These are phyloP conservation scores for Oncorhynchus clarkii DNA, from an alignment of 2,113 vertebrate genomes.

Conservation along the genomic window DNA sequence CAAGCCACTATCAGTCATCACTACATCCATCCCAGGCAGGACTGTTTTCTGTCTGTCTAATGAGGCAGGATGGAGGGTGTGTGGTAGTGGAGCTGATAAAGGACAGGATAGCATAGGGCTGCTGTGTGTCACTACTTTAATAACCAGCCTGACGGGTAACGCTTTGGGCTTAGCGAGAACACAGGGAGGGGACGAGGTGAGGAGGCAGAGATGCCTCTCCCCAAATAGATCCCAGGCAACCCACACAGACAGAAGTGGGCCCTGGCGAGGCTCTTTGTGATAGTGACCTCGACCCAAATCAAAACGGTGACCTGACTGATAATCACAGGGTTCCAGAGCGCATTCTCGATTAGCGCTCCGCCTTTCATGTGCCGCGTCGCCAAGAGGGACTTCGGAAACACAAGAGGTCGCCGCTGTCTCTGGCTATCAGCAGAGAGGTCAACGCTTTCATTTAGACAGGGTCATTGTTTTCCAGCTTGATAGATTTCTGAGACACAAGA, in stretches of 20 bases:
- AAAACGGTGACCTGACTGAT: constrained; percentile 48
- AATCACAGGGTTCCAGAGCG: constrained; percentile 48
- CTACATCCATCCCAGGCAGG: background rate
- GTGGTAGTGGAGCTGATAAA: background rate
- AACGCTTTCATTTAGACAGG: constrained; percentile 44
- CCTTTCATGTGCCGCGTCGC: constrained; percentile 30
- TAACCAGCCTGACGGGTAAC: background rate
- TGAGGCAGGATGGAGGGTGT: background rate
- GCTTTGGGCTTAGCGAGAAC: background rate
- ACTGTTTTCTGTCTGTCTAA: background rate
- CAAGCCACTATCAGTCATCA: constrained; percentile 4
- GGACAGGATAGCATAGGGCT: background rate
- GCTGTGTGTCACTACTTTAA: background rate
- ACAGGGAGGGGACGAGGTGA: background rate
- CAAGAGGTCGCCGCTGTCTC: constrained; percentile 41
- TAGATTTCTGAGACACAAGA: constrained; percentile 12
- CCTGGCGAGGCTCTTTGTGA: constrained; percentile 9
- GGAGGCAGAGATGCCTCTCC: background rate
- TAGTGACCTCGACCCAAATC: constrained; percentile 56
- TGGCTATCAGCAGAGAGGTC: constrained; percentile 44
- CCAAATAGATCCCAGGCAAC: background rate
- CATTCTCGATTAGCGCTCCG: background rate
- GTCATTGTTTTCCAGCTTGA: constrained; percentile 25
- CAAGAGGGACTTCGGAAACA: constrained; percentile 38
- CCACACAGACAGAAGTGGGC: background rate